phyloP scores from a whole-genome alignment of 1,140 invertebrate species.

The Heliconius nattereri region DNA sequence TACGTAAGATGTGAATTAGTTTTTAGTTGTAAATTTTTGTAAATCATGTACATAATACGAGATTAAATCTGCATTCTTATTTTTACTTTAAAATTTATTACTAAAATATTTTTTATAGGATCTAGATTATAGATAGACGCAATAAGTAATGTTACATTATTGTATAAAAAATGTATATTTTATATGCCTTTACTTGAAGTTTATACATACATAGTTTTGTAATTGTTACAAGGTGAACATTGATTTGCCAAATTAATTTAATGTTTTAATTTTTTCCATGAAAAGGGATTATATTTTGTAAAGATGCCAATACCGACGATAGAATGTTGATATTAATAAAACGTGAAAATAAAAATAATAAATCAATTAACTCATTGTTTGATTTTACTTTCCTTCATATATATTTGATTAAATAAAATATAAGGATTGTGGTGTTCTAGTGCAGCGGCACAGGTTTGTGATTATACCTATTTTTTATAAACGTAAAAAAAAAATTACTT shows the following conservation, averaged over 20 bases:
- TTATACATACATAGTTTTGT: conserved; percentile 66
- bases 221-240: conserved; percentile 73
- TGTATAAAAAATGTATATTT: conserved; percentile 78
- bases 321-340: conserved; percentile 72
- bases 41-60: conserved; percentile 69
- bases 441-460: too few species aligned
- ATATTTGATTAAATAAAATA: too few species aligned
- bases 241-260: conserved; percentile 79
- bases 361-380: conserved; percentile 63
- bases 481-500: too few species aligned
- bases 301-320: conserved; percentile 71
- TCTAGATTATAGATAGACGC: conserved; percentile 31
- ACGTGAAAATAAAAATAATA: conserved; percentile 78
- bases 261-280: conserved; percentile 77
- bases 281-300: conserved; percentile 77
- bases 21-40: conserved; percentile 50
- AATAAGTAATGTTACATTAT: conserved; percentile 67
- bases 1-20: conserved; percentile 39
- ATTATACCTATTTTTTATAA: neutral
- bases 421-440: neutral
- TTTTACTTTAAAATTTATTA: conserved; percentile 42
- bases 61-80: conserved; percentile 69
- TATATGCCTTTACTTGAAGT: conserved; percentile 71
- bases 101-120: conserved; percentile 7
- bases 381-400: conserved; percentile 36